These are phyloP conservation scores for Drosophila bunnanda DNA, from an alignment of 2,888 invertebrate species.

Conservation along the genomic window DNA sequence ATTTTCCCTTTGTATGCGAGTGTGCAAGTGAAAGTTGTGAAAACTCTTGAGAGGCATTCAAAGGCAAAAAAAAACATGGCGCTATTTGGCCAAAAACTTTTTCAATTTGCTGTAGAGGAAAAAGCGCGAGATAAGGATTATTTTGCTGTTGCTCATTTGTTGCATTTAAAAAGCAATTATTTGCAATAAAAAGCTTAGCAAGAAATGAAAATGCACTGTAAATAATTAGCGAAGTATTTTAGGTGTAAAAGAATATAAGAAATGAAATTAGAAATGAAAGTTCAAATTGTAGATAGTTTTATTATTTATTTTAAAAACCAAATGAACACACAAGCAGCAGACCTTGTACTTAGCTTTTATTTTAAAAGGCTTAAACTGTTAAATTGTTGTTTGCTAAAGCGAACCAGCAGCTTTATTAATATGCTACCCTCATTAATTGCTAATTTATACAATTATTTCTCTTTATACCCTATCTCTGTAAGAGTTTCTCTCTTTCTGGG, in stretches of 20 bases:
- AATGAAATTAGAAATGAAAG: neutral
- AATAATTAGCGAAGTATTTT: neutral
- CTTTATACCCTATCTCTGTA: neutral
- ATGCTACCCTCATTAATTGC: neutral
- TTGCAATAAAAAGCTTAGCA: constrained; percentile 37
- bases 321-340: no score
- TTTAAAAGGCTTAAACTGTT: neutral
- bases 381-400: neutral
- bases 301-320: no score
- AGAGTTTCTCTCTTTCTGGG: constrained; percentile 1
- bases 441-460: neutral
- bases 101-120: constrained; percentile 64
- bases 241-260: constrained; percentile 10
- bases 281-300: neutral
- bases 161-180: constrained; percentile 68
- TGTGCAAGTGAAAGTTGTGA: constrained; percentile 40
- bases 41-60: constrained; percentile 44
- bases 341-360: neutral
- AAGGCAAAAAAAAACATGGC: constrained; percentile 27
- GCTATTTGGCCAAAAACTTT: constrained; percentile 59
- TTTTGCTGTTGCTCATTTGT: constrained; percentile 39
- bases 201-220: neutral
- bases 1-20: constrained; percentile 18
- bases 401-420: no score
- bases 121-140: constrained; percentile 2